Conservation (phyloP, 2,888 invertebrate genomes). For the Timema podura region DNA sequence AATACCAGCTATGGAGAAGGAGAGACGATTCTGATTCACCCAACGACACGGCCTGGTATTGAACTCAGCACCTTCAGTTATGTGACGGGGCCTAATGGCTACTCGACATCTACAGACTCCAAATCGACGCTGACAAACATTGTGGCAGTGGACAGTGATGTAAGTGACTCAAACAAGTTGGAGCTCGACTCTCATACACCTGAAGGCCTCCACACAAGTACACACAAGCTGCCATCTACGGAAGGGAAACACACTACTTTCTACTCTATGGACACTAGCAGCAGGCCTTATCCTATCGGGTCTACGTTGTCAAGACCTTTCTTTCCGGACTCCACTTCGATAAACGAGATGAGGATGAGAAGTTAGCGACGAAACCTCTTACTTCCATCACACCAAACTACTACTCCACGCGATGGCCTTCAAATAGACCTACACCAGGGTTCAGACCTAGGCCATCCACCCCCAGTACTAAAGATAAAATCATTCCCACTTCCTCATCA, state of each 20-base stretch:
- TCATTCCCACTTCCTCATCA: conserved; percentile 40
- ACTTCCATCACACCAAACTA: conserved; percentile 21
- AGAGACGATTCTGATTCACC: neutral
- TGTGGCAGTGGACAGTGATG: no score
- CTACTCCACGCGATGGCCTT: conserved; percentile 25
- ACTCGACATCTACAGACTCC: no score
- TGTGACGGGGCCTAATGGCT: conserved; percentile 18
- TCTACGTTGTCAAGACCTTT: conserved; percentile 15
- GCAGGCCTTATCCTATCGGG: conserved; percentile 14
- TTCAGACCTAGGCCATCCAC: conserved; percentile 33
- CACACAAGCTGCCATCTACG: conserved; percentile 29
- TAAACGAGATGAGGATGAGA: conserved; percentile 8
- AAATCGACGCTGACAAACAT: no score
- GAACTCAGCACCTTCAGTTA: conserved; percentile 31
- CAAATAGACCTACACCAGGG: conserved; percentile 17
- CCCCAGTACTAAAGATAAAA: neutral
- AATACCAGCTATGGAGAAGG: conserved; percentile 5
- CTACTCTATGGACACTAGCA: conserved; percentile 11
- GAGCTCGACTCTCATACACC: conserved; percentile 16
- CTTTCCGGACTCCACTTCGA: neutral
- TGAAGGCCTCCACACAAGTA: conserved; percentile 24
- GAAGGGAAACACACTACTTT: conserved; percentile 19
- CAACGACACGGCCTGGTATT: conserved; percentile 15
- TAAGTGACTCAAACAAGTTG: conserved; percentile 26
- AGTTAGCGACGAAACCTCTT: neutral